phyloP scores from a whole-genome alignment of 2,113 vertebrate species.

The Gopherus evgoodei region DNA sequence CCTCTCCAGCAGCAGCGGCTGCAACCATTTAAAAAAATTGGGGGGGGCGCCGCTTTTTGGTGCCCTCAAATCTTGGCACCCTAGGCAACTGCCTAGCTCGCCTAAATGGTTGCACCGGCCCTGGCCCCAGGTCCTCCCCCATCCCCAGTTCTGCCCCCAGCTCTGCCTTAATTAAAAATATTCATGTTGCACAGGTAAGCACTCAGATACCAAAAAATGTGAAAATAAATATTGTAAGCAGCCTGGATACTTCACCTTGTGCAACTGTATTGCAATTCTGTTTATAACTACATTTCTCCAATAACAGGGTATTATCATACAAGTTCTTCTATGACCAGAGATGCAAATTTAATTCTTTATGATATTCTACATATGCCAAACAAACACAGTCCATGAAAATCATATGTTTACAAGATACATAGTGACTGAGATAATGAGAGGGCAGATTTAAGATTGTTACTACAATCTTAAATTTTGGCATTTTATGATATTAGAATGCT shows the following conservation, averaged over 20 bases:
- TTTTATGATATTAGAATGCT: background rate
- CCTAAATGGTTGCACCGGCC: too few relatives aligned
- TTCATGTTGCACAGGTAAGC: background rate
- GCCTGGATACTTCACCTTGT: background rate
- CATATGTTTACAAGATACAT: background rate
- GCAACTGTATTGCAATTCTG: background rate
- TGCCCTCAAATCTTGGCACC: too few relatives aligned
- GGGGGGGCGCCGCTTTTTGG: too few relatives aligned
- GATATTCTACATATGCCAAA: background rate
- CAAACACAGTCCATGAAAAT: accelerated
- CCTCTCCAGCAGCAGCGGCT: too few relatives aligned
- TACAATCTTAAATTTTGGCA: background rate
- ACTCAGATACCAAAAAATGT: background rate
- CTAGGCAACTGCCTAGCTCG: too few relatives aligned
- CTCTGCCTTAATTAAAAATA: background rate
- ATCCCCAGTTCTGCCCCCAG: too few relatives aligned
- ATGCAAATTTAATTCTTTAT: background rate
- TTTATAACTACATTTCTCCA: background rate
- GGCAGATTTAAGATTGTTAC: background rate
- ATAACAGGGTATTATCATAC: background rate
- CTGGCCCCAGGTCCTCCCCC: too few relatives aligned
- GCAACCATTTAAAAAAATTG: too few relatives aligned
- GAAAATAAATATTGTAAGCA: background rate
- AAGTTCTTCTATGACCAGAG: background rate
- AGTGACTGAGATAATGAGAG: background rate